These are phyloP conservation scores for Acomys russatus DNA, from an alignment of 2,797 vertebrate species.

Conservation along the genomic window DNA sequence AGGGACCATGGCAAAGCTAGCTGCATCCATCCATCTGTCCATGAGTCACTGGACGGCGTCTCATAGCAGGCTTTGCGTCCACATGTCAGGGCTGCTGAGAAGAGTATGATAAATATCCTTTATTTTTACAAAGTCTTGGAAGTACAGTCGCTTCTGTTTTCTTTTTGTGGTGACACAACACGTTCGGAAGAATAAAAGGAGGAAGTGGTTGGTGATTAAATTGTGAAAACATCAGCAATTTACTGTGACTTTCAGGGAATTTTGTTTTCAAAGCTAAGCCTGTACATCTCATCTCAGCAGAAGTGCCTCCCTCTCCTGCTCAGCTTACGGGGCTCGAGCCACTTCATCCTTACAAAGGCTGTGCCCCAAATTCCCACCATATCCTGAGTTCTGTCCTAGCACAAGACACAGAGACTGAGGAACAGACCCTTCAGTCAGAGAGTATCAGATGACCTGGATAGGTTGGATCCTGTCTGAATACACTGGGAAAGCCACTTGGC, in stretches of 20 bases:
- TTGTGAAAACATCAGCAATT: conserved; percentile 32
- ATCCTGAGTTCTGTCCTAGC: neutral
- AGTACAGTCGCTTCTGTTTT: conserved; percentile 57
- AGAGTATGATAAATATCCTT: neutral
- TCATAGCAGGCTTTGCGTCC: neutral
- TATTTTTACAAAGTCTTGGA: conserved; percentile 22
- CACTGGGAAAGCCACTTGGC: neutral
- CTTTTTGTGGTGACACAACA: conserved; percentile 12
- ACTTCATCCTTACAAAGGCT: rapidly evolving
- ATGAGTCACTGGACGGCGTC: neutral
- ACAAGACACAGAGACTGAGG: neutral
- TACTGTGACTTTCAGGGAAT: conserved; percentile 48
- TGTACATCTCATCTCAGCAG: neutral
- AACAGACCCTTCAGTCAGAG: rapidly evolving
- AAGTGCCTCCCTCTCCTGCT: no score
- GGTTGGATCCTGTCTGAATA: neutral
- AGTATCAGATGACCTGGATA: neutral
- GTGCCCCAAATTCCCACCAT: neutral
- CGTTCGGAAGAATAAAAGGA: conserved; percentile 51
- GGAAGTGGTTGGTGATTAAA: conserved; percentile 73
- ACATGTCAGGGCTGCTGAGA: no score
- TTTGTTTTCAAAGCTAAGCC: conserved; percentile 7
- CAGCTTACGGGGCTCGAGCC: neutral
- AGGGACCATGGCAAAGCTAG: neutral
- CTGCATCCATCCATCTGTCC: neutral